A percentile compares a stretch with the other conserved stretches of the same genome.
phyloP scores from a whole-genome alignment of 2,797 vertebrate genomes.

The Eulemur albifrons region DNA sequence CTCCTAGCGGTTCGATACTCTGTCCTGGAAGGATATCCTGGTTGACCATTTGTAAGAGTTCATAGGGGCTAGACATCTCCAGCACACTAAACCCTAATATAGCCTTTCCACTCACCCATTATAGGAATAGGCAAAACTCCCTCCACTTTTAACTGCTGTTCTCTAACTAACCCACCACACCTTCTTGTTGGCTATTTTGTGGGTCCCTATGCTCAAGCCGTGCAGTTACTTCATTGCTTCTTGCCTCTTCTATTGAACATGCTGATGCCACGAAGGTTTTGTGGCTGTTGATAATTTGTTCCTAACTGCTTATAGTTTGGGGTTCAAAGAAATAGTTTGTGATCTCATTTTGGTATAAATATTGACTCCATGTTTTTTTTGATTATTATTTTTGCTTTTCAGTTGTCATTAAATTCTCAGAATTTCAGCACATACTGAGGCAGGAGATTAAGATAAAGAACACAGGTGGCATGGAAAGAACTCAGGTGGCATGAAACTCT shows the following conservation, averaged over 20 bases:
- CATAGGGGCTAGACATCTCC: neutral
- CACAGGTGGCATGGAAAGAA: too few species aligned
- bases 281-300: neutral
- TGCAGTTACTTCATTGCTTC: neutral
- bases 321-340: neutral
- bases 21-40: neutral
- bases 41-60: neutral
- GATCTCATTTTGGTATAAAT: slow-evolving; percentile 1
- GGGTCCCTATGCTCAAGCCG: too few species aligned
- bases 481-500: too few species aligned
- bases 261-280: neutral
- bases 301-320: neutral
- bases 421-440: neutral
- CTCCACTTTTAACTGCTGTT: neutral
- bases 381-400: neutral
- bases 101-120: neutral
- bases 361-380: neutral
- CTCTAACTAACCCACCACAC: neutral
- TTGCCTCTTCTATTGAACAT: neutral
- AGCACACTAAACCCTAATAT: neutral
- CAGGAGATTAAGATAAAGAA: too few species aligned
- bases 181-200: neutral
- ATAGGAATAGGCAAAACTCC: neutral
- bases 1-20: neutral
- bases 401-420: neutral